Evolutionary conservation across 2,797 vertebrate species (phyloP), one percentile per base, ranked within the genome.

Genomic region (Natrix natrix): DNA sequence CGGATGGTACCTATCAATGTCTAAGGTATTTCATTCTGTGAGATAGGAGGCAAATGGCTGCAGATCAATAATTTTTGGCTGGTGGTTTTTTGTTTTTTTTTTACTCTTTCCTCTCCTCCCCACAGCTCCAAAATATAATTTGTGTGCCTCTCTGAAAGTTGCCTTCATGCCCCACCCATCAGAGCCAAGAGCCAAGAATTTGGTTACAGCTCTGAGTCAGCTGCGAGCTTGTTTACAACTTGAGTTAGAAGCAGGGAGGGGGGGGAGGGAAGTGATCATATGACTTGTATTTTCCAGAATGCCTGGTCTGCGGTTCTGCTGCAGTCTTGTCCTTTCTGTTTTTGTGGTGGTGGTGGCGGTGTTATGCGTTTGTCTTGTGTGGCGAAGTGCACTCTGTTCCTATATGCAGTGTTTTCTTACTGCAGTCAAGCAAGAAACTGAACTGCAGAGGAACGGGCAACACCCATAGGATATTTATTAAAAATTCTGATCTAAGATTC

Each of bases 141-240:
- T 43, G 32, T 91, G 61, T 57, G 94, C 74, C 8, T 22, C 89
- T 94, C 32, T 24, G 78, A 60, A 56, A 93, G 28, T 32, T 74
- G 48, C 86, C 55, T 66, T 2, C 61, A 5, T 57, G 60, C 17
- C 32, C n/a, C 86, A 88, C 26, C 63, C 89, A 43, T 91, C 37
- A 28, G 37, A 54, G 74, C 60, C 92, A 61, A 59, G 92, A 96
- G 57, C 91, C 91, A 78, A 87, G 91, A 91, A 89, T 88, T 37
- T 20, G 93, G 59, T 90, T 95, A 95, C 93, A 83, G 37, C 43
- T 93, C 94, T 94, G 94, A 95, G 96, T 96, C 93, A 96, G 94
- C 96, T 96, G 91, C 95, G 94, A 93, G 97, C 96, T 97, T 97
- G 97, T 97, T 97, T 97, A 97, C 97, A 96, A 97, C 96, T 97